Percentiles rank a stretch among this genome's conserved stretches.
Evolutionary conservation across 2,888 invertebrate species (phyloP).

Genomic region (Drosophila mayaguana): DNA sequence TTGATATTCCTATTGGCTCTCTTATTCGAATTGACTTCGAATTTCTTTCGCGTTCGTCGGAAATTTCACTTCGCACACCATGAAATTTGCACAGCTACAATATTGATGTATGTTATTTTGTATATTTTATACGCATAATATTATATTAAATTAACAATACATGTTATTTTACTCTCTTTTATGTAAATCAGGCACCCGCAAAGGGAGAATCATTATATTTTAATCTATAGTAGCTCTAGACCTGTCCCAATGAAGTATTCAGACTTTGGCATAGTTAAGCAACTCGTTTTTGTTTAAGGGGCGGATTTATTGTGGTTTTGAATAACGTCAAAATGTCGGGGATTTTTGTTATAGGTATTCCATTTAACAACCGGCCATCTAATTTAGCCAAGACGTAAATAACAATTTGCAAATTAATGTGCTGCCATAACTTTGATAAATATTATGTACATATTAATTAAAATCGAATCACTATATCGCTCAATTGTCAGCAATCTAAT

Average conservation of each 20-base stretch:
- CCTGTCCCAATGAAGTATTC: neutral
- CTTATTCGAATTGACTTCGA: conserved; percentile 9
- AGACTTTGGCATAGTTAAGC: neutral
- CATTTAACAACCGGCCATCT: neutral
- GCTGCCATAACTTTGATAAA: neutral
- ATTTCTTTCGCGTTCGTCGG: neutral
- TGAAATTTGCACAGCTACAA: neutral
- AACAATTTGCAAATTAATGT: conserved; percentile 2
- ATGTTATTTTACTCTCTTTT: neutral
- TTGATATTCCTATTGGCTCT: neutral
- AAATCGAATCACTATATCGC: neutral
- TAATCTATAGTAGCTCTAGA: neutral
- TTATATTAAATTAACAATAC: neutral
- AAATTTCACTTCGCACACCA: conserved; percentile 8
- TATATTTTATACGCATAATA: neutral
- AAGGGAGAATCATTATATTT: too few species aligned
- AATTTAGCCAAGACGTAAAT: neutral
- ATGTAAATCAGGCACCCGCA: neutral
- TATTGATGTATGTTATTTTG: neutral
- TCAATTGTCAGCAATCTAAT: too few species aligned
- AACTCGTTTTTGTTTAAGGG: neutral
- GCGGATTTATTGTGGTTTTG: neutral
- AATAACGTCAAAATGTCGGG: neutral
- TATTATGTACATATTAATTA: neutral
- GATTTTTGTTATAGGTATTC: neutral